Evolutionary conservation across 2,888 invertebrate genomes (phyloP), one percentile per base, ranked within the genome.

Genomic region (Ommatoiulus sabulosus): DNA sequence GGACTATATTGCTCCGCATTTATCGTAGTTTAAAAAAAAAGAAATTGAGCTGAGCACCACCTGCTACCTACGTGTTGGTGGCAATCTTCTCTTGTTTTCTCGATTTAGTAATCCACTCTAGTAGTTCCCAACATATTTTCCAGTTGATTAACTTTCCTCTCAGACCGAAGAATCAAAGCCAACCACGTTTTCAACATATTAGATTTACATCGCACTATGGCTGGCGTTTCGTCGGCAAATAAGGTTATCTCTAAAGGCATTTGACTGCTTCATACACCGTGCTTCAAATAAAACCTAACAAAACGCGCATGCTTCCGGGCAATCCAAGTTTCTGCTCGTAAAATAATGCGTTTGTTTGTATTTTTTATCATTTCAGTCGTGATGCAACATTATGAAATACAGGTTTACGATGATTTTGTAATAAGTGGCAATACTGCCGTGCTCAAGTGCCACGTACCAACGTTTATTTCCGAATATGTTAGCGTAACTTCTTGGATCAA

Each of bases 381-480:
- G 84, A 89, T 87, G 89, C 89, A 89, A 52, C 87, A 57, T 84
- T 89, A 89, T 84, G 89, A 89, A 63, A 63, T 89, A 72, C 89
- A 89, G 85, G 89, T 89, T n/a, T 89, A 89, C 57, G 89, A 89
- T 57, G 89, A 89, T n/a, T 89, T 87, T 52, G 89, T 89, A 35
- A 89, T 89, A 46, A 88, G 44, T 84, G 89, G 89, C 20, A 89
- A 89, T 24, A 89, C 89, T 84, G 89, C 89, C 52, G 87, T 87
- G 87, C 85, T 89, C 84, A 87, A 85, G 52, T 89, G 89, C 85
- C 89, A 89, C 63, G 89, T 89, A n/a, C 89, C 89, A 43, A 87
- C 89, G 44, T 89, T 89, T 86, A 89, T 89, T 80, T 87, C 89
- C 35, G 89, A 89, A 57, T 87, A 87, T 84, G 89, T 89, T 46